Percentiles rank a stretch among this genome's conserved stretches.
These are phyloP conservation scores for Sigmodon hispidus DNA, from an alignment of 2,113 vertebrate genomes.

Conservation along the genomic window DNA sequence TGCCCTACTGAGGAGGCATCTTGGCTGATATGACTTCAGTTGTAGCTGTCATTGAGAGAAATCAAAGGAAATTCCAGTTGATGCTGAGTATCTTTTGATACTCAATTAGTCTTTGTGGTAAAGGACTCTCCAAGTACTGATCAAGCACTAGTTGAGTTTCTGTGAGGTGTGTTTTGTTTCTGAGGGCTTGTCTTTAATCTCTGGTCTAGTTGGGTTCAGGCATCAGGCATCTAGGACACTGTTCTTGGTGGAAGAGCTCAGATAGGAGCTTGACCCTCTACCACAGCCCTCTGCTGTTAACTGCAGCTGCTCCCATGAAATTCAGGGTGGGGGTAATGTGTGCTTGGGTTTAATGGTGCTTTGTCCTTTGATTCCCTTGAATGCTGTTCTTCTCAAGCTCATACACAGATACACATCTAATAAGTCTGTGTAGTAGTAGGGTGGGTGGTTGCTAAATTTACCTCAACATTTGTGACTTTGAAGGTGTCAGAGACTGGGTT, in stretches of 20 bases:
- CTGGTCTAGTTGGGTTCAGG: background rate
- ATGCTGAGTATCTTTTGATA: background rate
- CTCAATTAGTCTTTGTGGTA: background rate
- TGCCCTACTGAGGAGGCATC: background rate
- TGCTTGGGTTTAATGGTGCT: background rate
- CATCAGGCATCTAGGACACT: background rate
- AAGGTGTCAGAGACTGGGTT: background rate
- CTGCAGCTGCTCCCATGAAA: background rate
- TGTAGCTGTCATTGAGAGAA: background rate
- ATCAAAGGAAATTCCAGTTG: background rate
- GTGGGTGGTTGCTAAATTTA: background rate
- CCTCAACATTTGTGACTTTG: background rate
- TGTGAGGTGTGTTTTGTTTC: background rate
- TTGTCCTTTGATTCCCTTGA: background rate
- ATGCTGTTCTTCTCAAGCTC: background rate
- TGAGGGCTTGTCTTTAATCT: background rate
- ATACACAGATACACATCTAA: background rate
- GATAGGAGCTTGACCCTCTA: accelerated
- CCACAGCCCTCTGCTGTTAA: background rate
- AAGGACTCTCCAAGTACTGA: background rate
- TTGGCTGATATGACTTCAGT: background rate
- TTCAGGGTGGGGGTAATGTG: background rate
- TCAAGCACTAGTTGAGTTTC: background rate
- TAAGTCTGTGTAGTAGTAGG: background rate
- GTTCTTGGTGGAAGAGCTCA: background rate